These are phyloP conservation scores for Synergus laeviventris DNA, from an alignment of 2,888 invertebrate genomes.

Conservation along the genomic window DNA sequence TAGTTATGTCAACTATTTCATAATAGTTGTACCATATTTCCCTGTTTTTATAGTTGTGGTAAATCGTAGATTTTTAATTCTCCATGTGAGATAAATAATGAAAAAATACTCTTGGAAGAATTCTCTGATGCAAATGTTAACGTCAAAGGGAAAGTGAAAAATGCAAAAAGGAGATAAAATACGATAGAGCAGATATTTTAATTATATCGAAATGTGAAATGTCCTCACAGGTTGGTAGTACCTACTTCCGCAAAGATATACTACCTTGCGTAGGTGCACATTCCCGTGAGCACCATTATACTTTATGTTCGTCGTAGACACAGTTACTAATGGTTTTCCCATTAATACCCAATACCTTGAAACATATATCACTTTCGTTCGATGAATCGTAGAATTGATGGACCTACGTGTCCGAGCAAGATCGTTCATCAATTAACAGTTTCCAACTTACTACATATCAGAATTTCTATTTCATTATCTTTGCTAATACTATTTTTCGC, in stretches of 20 bases:
- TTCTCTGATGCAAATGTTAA: slow-evolving; percentile 14
- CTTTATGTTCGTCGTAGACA: slow-evolving; percentile 37
- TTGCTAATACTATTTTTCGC: background rate
- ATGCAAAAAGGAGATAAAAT: slow-evolving; percentile 9
- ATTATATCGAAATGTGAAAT: slow-evolving; percentile 33
- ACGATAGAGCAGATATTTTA: slow-evolving; percentile 11
- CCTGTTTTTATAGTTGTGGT: too few relatives aligned
- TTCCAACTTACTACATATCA: slow-evolving; percentile 12
- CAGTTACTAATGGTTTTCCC: slow-evolving; percentile 41
- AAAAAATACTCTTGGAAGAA: background rate
- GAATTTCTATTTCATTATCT: slow-evolving; percentile 29
- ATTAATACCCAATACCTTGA: slow-evolving; percentile 36
- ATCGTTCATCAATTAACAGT: slow-evolving; percentile 28
- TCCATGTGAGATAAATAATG: background rate
- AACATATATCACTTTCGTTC: slow-evolving; percentile 41
- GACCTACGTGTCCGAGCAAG: slow-evolving; percentile 27
- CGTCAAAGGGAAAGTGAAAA: slow-evolving; percentile 16
- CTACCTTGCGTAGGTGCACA: slow-evolving; percentile 26
- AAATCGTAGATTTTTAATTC: too few relatives aligned
- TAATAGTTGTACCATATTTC: too few relatives aligned
- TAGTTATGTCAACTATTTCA: too few relatives aligned
- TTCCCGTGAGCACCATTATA: slow-evolving; percentile 40
- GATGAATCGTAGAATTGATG: slow-evolving; percentile 42
- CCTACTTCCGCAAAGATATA: slow-evolving; percentile 25
- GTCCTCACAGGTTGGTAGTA: slow-evolving; percentile 23